Conservation (phyloP, 1,140 invertebrate genomes). For the Mizuhopecten yessoensis region DNA sequence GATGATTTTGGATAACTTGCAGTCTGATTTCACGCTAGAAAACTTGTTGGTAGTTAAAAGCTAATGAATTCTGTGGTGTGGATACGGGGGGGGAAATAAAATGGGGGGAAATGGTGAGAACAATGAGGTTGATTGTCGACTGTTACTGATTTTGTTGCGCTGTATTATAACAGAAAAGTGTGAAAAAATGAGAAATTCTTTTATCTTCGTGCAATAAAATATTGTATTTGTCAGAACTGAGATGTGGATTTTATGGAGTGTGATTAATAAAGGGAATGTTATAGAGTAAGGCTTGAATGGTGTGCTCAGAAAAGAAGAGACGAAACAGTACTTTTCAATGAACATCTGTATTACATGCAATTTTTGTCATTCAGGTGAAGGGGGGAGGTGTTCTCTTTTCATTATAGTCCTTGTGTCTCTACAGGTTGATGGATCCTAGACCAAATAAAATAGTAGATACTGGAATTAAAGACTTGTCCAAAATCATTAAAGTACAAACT, state of each 20-base stretch:
- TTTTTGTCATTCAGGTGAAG: too few species aligned
- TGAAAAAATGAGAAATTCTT: neutral
- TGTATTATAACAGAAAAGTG: neutral
- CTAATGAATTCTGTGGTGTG: neutral
- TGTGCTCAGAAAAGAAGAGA: too few species aligned
- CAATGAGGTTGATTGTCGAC: neutral
- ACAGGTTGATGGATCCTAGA: too few species aligned
- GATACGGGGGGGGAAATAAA: neutral
- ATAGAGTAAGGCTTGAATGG: neutral
- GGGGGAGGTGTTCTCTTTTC: too few species aligned
- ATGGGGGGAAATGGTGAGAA: neutral
- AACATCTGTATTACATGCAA: too few species aligned
- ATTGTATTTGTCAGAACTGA: neutral
- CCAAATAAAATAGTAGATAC: too few species aligned
- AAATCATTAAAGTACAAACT: too few species aligned
- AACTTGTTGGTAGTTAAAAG: neutral
- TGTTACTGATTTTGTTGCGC: neutral
- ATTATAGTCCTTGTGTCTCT: too few species aligned
- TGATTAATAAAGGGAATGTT: neutral
- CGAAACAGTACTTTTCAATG: too few species aligned
- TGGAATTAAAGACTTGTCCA: too few species aligned
- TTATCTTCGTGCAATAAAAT: neutral
- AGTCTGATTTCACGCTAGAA: neutral
- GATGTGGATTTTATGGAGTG: neutral
- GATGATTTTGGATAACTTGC: neutral